Evolutionary conservation across 2,888 invertebrate genomes (phyloP).

Genomic region (Leptopterna dolabrata): DNA sequence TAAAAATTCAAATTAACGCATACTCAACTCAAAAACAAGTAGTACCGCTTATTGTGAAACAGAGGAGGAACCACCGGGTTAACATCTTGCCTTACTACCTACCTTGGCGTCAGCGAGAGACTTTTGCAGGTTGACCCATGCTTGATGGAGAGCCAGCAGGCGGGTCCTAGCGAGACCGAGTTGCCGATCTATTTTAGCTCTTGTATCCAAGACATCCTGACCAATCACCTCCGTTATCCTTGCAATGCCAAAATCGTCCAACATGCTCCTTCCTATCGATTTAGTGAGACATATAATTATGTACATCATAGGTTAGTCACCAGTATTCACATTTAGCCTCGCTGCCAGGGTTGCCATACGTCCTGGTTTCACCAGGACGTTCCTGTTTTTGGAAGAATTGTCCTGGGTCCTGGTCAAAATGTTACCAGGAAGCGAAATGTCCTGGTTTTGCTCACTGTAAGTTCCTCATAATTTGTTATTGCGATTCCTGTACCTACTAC

Average conservation of each 20-base stretch:
- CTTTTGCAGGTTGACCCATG: constrained; percentile 73
- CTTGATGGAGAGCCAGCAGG: constrained; percentile 71
- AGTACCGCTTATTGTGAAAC: no score
- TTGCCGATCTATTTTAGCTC: constrained; percentile 71
- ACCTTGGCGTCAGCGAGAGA: constrained; percentile 72
- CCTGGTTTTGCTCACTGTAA: no score
- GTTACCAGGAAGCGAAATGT: no score
- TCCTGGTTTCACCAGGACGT: no score
- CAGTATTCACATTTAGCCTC: no score
- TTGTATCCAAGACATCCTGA: constrained; percentile 74
- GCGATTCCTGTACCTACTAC: no score
- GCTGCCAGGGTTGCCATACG: no score
- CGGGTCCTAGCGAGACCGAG: constrained; percentile 72
- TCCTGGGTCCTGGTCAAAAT: no score
- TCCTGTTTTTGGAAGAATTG: no score
- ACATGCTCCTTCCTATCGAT: constrained; percentile 67
- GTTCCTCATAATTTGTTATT: no score
- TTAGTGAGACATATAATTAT: no score
- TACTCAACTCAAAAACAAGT: background rate
- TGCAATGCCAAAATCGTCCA: constrained; percentile 63
- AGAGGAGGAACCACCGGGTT: background rate
- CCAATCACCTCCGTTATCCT: constrained; percentile 67
- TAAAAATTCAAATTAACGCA: background rate
- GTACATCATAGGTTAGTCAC: no score
- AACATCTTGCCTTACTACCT: constrained; percentile 23